A percentile compares a stretch with the other conserved stretches of the same genome.
These are phyloP conservation scores for Candidula unifasciata DNA, from an alignment of 2,888 invertebrate genomes.

Conservation along the genomic window DNA sequence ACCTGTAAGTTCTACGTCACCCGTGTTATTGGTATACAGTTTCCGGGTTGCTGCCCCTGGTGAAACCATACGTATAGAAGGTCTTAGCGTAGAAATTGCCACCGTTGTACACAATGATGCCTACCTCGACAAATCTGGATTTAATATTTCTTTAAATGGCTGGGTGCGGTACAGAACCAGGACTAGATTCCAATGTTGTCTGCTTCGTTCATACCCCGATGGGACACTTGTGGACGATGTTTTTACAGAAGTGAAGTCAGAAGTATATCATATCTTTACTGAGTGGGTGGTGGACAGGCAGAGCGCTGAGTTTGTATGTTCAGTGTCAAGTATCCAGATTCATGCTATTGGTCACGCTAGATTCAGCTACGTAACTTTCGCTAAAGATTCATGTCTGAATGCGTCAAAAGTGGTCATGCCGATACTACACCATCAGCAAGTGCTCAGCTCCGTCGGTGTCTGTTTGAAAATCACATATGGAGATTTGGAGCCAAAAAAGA, in stretches of 20 bases:
- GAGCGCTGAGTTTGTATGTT: constrained; percentile 43
- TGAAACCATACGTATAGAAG: too few relatives aligned
- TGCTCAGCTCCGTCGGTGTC: constrained; percentile 24
- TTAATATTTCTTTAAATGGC: constrained; percentile 45
- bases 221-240: not conserved
- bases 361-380: constrained; percentile 42
- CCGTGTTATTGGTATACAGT: too few relatives aligned
- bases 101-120: too few relatives aligned
- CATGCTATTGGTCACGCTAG: constrained; percentile 11
- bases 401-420: not conserved
- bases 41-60: too few relatives aligned
- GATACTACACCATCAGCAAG: constrained; percentile 14
- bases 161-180: constrained; percentile 23
- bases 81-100: too few relatives aligned
- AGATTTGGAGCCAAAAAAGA: not conserved
- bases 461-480: constrained; percentile 47
- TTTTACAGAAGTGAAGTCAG: constrained; percentile 23
- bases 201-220: not conserved
- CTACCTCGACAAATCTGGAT: constrained; percentile 3
- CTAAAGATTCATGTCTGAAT: constrained; percentile 30
- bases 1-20: too few relatives aligned
- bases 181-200: constrained; percentile 41
- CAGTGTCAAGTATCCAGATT: constrained; percentile 25
- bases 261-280: constrained; percentile 24
- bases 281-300: constrained; percentile 48